phyloP scores from a whole-genome alignment of 2,797 vertebrate genomes.

The Varecia variegata region DNA sequence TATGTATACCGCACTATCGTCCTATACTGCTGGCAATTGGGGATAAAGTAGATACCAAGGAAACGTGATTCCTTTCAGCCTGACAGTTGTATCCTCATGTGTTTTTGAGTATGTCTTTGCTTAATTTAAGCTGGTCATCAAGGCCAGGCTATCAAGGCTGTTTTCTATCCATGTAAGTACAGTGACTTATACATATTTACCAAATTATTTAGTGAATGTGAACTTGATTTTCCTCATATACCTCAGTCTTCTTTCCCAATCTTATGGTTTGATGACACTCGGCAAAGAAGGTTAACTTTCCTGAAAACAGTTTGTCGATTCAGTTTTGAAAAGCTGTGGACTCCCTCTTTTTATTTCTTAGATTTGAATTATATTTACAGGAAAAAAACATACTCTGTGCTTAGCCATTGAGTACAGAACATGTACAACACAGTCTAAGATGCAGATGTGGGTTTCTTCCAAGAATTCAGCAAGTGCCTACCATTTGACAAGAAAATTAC shows the following conservation, averaged over 20 bases:
- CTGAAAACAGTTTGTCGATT: slow-evolving; percentile 56
- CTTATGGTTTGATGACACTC: slow-evolving; percentile 53
- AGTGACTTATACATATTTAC: neutral
- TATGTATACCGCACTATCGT: neutral
- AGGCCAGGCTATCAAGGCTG: neutral
- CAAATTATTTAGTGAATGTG: neutral
- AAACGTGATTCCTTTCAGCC: neutral
- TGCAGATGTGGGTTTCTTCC: neutral
- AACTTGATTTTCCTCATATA: neutral
- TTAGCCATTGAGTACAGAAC: neutral
- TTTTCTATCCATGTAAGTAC: neutral
- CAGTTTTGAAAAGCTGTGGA: slow-evolving; percentile 61
- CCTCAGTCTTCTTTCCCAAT: neutral
- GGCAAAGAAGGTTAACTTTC: slow-evolving; percentile 71
- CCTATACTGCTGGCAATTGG: neutral
- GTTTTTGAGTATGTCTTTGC: neutral
- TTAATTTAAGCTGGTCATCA: neutral
- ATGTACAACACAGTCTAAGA: neutral
- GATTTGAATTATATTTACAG: slow-evolving; percentile 46
- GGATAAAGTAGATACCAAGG: neutral
- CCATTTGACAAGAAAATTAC: slow-evolving; percentile 56
- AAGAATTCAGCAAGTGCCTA: slow-evolving; percentile 41
- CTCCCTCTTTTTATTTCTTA: slow-evolving; percentile 54
- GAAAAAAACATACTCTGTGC: neutral
- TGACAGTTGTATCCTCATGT: neutral